Base-by-base conservation (phyloP, 2,797 vertebrate genomes). In the Notamacropus eugenii region DNA sequence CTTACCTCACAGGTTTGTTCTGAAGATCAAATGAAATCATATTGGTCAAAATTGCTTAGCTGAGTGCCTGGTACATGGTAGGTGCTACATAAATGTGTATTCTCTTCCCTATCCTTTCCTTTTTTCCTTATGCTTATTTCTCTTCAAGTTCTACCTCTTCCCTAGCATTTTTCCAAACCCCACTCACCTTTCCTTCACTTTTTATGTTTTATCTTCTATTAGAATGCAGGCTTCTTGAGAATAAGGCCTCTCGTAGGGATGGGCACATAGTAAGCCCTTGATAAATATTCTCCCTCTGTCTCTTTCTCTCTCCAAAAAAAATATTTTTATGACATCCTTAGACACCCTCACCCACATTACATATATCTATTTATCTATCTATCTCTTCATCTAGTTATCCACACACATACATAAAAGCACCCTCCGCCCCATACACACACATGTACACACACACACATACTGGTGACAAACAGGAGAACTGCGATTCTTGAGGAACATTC, bases 401-500 rank as follows among this genome's bases (percentile, higher is more conserved):
- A 87, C 40, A 87, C 24, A 50, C 9, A 50, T 82, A 82, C n/a
- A 82, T 13, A 74, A 22, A 46, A 82, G 24, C 19, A 46, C 19
- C 9, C 67, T 8, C n/a, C 19, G 6, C 34, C 9, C 50, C 9
- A 50, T 40, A 74, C 67, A 40, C n/a, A 74, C n/a, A 74, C 16
- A n/a, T 13, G 40, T 1, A 74, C 4, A 74, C 2, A 82, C 40
- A 82, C 22, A 87, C 40, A 27, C 10, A 50, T 12, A 46, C 46
- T 87, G 40, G 22, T 87, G 74, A 87, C 22, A 34, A 58, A 10
- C 28, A 93, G n/a, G 13, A 96, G 92, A 67, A 59, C 59, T 92
- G 91, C 57, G 55, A 91, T 4, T 46, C n/a, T 58, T 28, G 3
- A 59, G 59, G n/a, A 93, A 87, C 14, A 90, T 92, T 91, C 96